Percentiles rank a stretch among this genome's conserved stretches.
Conservation (phyloP, 2,797 vertebrate species). For the Limnodromus scolopaceus region DNA sequence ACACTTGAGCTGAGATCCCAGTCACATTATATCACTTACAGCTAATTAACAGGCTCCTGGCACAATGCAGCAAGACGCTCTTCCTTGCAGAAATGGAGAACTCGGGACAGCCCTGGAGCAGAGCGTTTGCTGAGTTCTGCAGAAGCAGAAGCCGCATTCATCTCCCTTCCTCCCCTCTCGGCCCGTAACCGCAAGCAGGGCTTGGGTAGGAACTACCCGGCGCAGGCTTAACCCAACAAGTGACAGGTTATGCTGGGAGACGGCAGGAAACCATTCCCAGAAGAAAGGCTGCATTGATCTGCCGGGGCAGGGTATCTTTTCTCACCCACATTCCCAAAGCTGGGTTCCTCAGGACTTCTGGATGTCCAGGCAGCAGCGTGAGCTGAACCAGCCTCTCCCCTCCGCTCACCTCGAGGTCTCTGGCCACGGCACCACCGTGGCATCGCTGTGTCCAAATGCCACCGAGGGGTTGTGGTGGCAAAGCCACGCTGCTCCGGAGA, state of each 20-base stretch:
- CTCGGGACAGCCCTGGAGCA: background rate
- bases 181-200: background rate
- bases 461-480: accelerated
- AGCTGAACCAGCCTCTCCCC: background rate
- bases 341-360: slow-evolving; percentile 4
- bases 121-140: background rate
- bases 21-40: slow-evolving; percentile 66
- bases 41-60: slow-evolving; percentile 68
- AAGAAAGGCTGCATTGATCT: slow-evolving; percentile 43
- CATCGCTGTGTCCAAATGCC: background rate
- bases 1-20: slow-evolving; percentile 50
- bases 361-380: background rate
- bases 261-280: background rate
- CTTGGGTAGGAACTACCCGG: background rate
- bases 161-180: background rate
- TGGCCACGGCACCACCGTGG: accelerated
- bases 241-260: background rate
- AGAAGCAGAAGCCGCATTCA: background rate
- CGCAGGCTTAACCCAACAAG: background rate
- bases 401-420: accelerated
- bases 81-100: background rate
- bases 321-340: background rate
- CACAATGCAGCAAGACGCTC: slow-evolving; percentile 39
- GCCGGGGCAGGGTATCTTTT: background rate
- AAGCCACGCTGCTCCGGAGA: background rate